Conservation (phyloP, 2,797 vertebrate species). For the Acestrorhynchus altus region DNA sequence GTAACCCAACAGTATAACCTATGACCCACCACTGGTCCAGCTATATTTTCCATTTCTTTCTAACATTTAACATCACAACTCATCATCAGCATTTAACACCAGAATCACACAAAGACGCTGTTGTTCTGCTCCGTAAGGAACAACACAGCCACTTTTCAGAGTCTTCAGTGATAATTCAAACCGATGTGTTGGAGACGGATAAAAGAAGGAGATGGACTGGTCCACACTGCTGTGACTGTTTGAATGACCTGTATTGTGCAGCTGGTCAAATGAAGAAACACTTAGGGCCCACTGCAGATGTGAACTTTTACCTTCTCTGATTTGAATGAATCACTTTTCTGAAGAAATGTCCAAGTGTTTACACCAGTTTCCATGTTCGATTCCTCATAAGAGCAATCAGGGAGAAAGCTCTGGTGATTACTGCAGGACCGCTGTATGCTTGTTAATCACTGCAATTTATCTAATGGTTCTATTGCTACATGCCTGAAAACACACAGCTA, state of each 20-base stretch:
- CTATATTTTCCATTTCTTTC: no score
- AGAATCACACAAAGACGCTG: neutral
- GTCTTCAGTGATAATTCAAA: neutral
- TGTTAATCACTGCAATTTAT: no score
- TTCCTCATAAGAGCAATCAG: constrained; percentile 17
- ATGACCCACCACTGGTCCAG: no score
- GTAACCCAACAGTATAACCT: no score
- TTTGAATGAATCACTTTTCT: constrained; percentile 19
- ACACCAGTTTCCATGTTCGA: neutral
- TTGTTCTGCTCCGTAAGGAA: neutral
- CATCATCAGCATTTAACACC: no score
- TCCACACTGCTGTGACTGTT: constrained; percentile 23
- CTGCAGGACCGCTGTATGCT: neutral
- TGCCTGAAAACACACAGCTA: no score
- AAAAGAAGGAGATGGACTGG: neutral
- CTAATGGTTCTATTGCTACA: no score
- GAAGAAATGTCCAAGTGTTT: constrained; percentile 27
- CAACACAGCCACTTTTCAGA: neutral
- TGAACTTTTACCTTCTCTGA: constrained; percentile 34
- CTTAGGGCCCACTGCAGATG: constrained; percentile 29
- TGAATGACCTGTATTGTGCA: neutral
- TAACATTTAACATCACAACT: neutral
- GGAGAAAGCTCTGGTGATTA: neutral
- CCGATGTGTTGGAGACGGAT: constrained; percentile 27
- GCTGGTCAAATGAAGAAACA: constrained; percentile 25